Conservation (phyloP, 1,140 invertebrate genomes). For the roundworm (Caenorhabditis elegans) region DNA sequence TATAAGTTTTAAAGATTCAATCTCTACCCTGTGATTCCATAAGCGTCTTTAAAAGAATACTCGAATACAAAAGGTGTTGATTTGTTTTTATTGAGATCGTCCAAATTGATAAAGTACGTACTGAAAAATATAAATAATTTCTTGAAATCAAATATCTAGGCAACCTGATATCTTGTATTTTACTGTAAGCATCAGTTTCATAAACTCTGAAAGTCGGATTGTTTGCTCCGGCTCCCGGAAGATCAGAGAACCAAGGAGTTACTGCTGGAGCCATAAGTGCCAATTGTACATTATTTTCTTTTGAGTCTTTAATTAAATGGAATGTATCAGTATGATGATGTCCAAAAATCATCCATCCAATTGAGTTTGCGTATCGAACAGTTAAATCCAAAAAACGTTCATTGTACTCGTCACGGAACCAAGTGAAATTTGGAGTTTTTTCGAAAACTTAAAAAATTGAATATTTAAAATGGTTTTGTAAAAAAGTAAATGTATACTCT, state of each 20-base stretch:
- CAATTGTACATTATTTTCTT: conserved; percentile 26
- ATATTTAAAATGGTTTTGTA: background rate
- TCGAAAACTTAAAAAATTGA: conserved; percentile 52
- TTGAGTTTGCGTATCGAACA: conserved; percentile 48
- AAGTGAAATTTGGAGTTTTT: conserved; percentile 53
- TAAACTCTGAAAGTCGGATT: conserved; percentile 50
- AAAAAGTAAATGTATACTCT: too few relatives aligned
- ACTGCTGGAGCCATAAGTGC: conserved; percentile 44
- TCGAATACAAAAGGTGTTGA: conserved; percentile 48
- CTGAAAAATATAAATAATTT: conserved; percentile 48
- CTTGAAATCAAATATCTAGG: background rate
- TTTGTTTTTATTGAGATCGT: conserved; percentile 45
- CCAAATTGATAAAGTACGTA: conserved; percentile 56
- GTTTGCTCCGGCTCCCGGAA: conserved; percentile 47
- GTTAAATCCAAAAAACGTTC: conserved; percentile 53
- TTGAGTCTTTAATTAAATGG: conserved; percentile 52
- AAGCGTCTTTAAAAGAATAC: conserved; percentile 55
- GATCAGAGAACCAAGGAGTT: conserved; percentile 47
- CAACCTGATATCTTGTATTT: conserved; percentile 53
- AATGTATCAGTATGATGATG: conserved; percentile 65
- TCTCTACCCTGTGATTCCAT: conserved; percentile 20
- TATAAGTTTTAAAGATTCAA: background rate
- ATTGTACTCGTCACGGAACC: conserved; percentile 57
- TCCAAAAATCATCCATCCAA: conserved; percentile 62
- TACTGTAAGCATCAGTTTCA: conserved; percentile 47